Evolutionary conservation across 2,113 vertebrate species (phyloP).

Genomic region (Speoplatyrhinus poulsoni): DNA sequence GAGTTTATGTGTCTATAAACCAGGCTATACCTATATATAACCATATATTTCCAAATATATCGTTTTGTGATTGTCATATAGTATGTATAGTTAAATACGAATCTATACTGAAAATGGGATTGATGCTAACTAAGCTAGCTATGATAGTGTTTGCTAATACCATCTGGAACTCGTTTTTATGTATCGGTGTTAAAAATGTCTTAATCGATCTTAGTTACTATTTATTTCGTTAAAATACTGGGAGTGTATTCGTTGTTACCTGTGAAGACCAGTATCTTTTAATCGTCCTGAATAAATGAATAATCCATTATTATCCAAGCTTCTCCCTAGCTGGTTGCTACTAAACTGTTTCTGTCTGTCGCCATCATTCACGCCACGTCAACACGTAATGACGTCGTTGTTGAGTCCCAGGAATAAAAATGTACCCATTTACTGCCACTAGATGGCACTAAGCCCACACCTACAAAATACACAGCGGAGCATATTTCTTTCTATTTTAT

Average conservation of each 20-base stretch:
- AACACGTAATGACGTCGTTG: constrained; percentile 74
- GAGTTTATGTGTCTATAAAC: too few relatives aligned
- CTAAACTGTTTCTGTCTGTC: neutral
- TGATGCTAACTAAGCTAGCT: constrained; percentile 29
- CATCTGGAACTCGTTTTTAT: neutral
- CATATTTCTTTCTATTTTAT: neutral
- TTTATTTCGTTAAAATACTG: neutral
- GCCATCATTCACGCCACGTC: constrained; percentile 76
- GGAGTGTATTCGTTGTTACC: constrained; percentile 25
- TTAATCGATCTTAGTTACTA: neutral
- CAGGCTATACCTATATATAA: too few relatives aligned
- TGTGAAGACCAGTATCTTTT: constrained; percentile 20
- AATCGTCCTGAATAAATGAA: constrained; percentile 12
- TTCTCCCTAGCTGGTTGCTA: constrained; percentile 29
- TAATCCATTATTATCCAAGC: constrained; percentile 36
- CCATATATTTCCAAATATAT: too few relatives aligned
- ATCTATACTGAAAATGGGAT: too few relatives aligned
- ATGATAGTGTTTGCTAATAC: neutral
- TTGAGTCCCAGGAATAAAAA: too few relatives aligned
- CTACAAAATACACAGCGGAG: neutral
- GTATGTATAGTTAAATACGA: too few relatives aligned
- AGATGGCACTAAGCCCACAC: constrained; percentile 42
- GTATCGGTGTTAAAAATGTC: neutral
- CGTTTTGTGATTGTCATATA: too few relatives aligned
- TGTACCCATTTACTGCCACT: neutral